Percentiles rank a stretch among this genome's conserved stretches.
Conservation (phyloP, 2,113 vertebrate genomes). For the Paratilapia polleni region DNA sequence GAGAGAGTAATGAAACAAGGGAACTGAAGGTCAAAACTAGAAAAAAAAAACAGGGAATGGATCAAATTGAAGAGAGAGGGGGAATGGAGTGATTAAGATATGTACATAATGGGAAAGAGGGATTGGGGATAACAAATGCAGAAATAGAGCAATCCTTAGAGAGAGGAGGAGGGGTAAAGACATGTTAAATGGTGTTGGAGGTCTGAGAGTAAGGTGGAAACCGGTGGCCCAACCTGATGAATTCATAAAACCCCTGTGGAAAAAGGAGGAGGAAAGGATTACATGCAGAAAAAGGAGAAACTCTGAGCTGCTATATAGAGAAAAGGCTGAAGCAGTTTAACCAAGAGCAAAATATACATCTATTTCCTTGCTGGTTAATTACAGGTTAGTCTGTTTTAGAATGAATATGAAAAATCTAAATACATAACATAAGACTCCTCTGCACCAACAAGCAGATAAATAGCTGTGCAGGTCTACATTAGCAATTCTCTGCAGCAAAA, state of each 20-base stretch:
- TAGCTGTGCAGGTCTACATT: conserved; percentile 37
- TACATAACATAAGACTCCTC: conserved; percentile 2
- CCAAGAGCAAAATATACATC: neutral
- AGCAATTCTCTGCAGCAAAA: conserved; percentile 50
- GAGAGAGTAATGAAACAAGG: conserved; percentile 52
- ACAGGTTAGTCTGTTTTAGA: conserved; percentile 26
- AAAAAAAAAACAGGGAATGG: conserved; percentile 14
- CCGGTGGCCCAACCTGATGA: conserved; percentile 47
- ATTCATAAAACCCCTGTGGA: conserved; percentile 43
- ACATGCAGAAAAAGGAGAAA: conserved; percentile 3
- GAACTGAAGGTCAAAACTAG: conserved; percentile 67
- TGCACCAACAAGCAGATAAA: conserved; percentile 51
- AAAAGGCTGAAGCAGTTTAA: neutral
- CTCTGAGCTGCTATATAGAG: neutral
- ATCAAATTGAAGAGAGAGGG: conserved; percentile 28
- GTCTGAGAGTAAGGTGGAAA: conserved; percentile 40
- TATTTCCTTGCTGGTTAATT: neutral
- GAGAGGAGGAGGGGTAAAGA: conserved; percentile 56
- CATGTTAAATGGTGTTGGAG: conserved; percentile 66
- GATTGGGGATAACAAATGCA: conserved; percentile 61
- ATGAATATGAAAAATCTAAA: conserved; percentile 38
- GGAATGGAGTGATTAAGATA: conserved; percentile 57
- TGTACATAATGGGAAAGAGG: conserved; percentile 58
- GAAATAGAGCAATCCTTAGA: conserved; percentile 46
- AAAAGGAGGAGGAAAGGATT: neutral